phyloP scores from a whole-genome alignment of 2,797 vertebrate species.

The Spinus pinus region DNA sequence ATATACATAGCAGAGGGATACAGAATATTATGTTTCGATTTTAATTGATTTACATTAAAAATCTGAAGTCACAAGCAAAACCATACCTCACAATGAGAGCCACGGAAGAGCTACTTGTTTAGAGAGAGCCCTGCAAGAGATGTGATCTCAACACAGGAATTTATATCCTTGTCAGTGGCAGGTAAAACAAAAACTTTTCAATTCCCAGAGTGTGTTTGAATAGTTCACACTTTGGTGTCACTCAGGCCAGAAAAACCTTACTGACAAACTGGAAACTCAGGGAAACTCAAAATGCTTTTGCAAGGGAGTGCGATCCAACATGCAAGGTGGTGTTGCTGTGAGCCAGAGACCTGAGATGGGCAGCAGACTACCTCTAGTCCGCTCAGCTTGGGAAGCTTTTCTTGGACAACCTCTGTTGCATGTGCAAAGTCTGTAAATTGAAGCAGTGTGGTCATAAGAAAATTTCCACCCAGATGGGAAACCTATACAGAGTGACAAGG shows the following conservation, averaged over 20 bases:
- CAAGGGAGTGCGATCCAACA: neutral
- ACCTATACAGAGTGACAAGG: neutral
- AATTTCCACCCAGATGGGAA: neutral
- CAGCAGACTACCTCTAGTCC: neutral
- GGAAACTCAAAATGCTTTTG: neutral
- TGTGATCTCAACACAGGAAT: neutral
- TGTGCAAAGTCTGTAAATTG: neutral
- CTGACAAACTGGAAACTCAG: neutral
- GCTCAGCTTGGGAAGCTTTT: neutral
- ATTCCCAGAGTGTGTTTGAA: neutral
- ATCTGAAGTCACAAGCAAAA: neutral
- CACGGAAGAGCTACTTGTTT: neutral
- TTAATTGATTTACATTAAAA: neutral
- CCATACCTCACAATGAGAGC: neutral
- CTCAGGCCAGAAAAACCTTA: neutral
- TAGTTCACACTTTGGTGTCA: neutral
- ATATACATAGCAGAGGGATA: neutral
- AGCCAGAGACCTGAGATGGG: neutral
- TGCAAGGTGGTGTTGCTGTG: neutral
- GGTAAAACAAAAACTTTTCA: neutral
- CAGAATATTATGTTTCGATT: neutral
- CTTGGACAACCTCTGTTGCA: fast-evolving
- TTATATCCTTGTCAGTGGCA: neutral
- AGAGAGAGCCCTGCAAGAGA: neutral
- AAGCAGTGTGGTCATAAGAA: neutral